Base-by-base conservation (phyloP, 2,113 vertebrate species). In the Gymnocephalus cernua region DNA sequence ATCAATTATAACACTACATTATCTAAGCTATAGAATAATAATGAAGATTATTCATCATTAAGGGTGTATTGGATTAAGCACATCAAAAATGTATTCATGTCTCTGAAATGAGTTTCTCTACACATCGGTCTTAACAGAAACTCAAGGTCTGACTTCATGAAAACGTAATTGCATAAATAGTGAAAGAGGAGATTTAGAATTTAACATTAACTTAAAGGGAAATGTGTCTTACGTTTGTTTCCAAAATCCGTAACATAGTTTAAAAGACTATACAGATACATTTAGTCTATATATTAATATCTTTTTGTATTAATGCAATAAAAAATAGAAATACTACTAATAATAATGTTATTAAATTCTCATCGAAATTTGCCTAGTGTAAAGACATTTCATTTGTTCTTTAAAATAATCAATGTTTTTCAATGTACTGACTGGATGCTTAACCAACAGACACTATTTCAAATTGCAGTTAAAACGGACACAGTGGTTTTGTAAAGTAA, bases 21-120 rank as follows among this genome's bases (percentile, higher is more conserved):
- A 91, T 80, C 83, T 74, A 77, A 63, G 76, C 90, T 91, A 91
- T 88, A 59, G 86, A 94, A 93, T 93, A 92, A 90, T 92, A 86
- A 93, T 92, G 85, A 92, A 80, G 77, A 91, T 86, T 90, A 93
- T 93, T 89, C 87, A 88, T 91, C 88, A 92, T 95, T 94, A 94
- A 93, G 82, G 74, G 57, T 63, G 57, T 88, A 93, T 93, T 85
- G 90, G 85, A 89, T 92, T 89, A 79, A 76, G 61, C 56, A 29
- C 89, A 92, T 95, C 57, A 94, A 94, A 93, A 91, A 94, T 95
- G 71, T 14, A 93, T 90, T 88, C 59, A 51, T 67, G 66, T 77
- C 80, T 86, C 59, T 89, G 86, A 83, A 91, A 93, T 94, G 82
- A 87, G 80, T 81, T 79, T 87, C 86, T 90, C 59, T 32, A 85